Evolutionary conservation across 2,113 vertebrate genomes (phyloP).

Genomic region (Mus musculus): GRCm39 chr2:38461501-38462000

Average conservation of each 20-base stretch:
- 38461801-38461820: neutral
- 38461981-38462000: constrained; percentile 80
- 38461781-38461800: neutral
- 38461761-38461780: neutral
- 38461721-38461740: neutral
- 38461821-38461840: constrained; percentile 9
- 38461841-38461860: neutral
- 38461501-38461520: constrained; percentile 26
- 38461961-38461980: constrained; percentile 80
- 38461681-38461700: neutral
- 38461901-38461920: neutral
- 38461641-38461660: neutral
- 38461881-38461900: neutral
- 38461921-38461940: constrained; percentile 55
- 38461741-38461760: neutral
- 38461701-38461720: too few relatives aligned
- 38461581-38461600: neutral
- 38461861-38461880: neutral
- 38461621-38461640: neutral
- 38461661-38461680: neutral
- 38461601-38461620: neutral
- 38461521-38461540: neutral
- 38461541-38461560: neutral
- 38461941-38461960: neutral
- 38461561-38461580: constrained; percentile 25